A percentile compares a stretch with the other conserved stretches of the same genome.
Evolutionary conservation across 2,888 invertebrate species (phyloP).

Genomic region (Hirtodrosophila histrioides): DNA sequence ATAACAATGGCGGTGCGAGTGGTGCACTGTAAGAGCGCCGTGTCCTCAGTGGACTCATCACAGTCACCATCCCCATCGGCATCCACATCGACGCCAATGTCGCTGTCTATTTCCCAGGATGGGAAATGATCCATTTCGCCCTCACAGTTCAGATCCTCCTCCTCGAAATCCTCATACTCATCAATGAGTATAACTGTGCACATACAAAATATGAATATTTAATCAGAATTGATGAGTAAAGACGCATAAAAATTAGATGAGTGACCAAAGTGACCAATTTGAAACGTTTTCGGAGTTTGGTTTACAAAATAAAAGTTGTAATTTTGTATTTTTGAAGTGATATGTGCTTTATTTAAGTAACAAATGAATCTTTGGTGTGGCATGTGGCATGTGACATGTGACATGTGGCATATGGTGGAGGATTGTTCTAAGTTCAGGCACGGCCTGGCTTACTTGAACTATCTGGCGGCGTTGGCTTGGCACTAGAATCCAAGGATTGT

Average conservation of each 20-base stretch:
- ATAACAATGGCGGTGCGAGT: constrained; percentile 85
- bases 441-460: constrained; percentile 86
- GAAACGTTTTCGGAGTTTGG: not conserved
- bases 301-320: constrained; percentile 5
- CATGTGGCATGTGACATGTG: not conserved
- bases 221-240: not conserved
- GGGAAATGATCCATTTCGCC: constrained; percentile 84
- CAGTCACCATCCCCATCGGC: constrained; percentile 84
- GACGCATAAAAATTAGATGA: constrained; percentile 1
- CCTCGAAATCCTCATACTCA: constrained; percentile 84
- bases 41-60: constrained; percentile 86
- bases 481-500: constrained; percentile 82
- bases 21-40: constrained; percentile 86
- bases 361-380: constrained; percentile 37
- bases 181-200: constrained; percentile 83
- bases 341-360: constrained; percentile 46
- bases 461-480: constrained; percentile 86
- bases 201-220: constrained; percentile 2
- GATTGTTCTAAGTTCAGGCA: constrained; percentile 30
- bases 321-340: constrained; percentile 10
- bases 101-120: constrained; percentile 85
- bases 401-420: not conserved
- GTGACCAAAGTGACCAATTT: not conserved
- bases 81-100: constrained; percentile 84
- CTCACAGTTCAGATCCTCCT: constrained; percentile 84